A percentile compares a stretch with the other conserved stretches of the same genome.
phyloP scores from a whole-genome alignment of 1,140 invertebrate species.

The Drosophila neocordata region DNA sequence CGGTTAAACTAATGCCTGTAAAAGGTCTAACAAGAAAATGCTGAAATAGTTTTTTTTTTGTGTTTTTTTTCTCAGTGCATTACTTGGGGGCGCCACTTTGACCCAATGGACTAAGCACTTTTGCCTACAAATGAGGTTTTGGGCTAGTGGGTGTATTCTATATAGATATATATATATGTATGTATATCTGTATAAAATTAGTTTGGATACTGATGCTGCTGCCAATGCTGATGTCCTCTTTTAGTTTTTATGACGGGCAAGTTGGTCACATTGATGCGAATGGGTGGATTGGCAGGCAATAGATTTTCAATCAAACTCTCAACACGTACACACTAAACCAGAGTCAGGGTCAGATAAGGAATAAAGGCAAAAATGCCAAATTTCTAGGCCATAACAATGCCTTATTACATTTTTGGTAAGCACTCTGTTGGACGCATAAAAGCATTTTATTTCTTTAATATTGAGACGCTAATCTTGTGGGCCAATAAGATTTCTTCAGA shows the following conservation, averaged over 20 bases:
- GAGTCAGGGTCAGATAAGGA: constrained; percentile 21
- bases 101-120: constrained; percentile 53
- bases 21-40: too few relatives aligned
- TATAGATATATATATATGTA: neutral
- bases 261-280: neutral
- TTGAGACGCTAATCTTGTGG: constrained; percentile 36
- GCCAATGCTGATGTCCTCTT: constrained; percentile 38
- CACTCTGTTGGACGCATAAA: constrained; percentile 21
- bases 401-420: constrained; percentile 42
- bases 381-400: constrained; percentile 63
- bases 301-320: constrained; percentile 56
- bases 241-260: constrained; percentile 55
- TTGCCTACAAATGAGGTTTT: constrained; percentile 58
- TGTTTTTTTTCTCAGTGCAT: constrained; percentile 20
- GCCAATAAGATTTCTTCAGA: constrained; percentile 8
- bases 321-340: constrained; percentile 37
- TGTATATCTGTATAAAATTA: constrained; percentile 21
- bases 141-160: constrained; percentile 21
- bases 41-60: neutral
- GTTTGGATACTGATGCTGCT: constrained; percentile 45
- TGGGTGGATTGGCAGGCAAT: constrained; percentile 30
- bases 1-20: too few relatives aligned
- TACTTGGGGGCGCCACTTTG: constrained; percentile 38
- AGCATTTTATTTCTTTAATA: constrained; percentile 16
- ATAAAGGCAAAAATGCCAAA: constrained; percentile 16